phyloP scores from a whole-genome alignment of 1,140 invertebrate species.

The Bombus difficillimus region DNA sequence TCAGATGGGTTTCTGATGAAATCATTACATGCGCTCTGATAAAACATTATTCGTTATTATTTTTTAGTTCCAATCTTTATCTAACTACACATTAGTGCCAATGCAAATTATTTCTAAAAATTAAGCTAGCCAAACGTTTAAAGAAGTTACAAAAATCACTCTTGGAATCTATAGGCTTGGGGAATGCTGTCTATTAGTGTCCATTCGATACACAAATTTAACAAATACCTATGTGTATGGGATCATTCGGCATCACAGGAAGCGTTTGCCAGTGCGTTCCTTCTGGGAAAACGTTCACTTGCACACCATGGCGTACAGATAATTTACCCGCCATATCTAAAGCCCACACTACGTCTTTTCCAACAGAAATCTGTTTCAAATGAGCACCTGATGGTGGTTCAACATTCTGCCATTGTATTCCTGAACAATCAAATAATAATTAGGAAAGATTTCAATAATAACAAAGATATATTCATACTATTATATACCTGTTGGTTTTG shows the following conservation, averaged over 20 bases:
- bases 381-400: constrained; percentile 86
- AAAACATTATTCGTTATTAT: not conserved
- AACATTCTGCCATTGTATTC: constrained; percentile 85
- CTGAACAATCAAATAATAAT: constrained; percentile 63
- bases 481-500: constrained; percentile 85
- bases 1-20: not conserved
- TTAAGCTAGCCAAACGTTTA: not conserved
- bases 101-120: not conserved
- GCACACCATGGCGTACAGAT: constrained; percentile 87
- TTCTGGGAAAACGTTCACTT: constrained; percentile 87
- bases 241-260: constrained; percentile 83
- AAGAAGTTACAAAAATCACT: not conserved
- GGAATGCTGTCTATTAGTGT: constrained; percentile 35
- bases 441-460: not conserved
- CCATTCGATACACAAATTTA: constrained; percentile 1
- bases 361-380: constrained; percentile 91
- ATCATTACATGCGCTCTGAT: not conserved
- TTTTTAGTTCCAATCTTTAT: not conserved
- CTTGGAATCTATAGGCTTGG: constrained; percentile 30
- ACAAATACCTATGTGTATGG: constrained; percentile 83
- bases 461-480: not conserved
- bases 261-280: constrained; percentile 89
- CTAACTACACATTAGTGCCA: not conserved
- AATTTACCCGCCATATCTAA: constrained; percentile 86
- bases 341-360: constrained; percentile 88